Evolutionary conservation across 2,113 vertebrate genomes (phyloP), one percentile per base, ranked within the genome.

Genomic region (Xyrauchen texanus): DNA sequence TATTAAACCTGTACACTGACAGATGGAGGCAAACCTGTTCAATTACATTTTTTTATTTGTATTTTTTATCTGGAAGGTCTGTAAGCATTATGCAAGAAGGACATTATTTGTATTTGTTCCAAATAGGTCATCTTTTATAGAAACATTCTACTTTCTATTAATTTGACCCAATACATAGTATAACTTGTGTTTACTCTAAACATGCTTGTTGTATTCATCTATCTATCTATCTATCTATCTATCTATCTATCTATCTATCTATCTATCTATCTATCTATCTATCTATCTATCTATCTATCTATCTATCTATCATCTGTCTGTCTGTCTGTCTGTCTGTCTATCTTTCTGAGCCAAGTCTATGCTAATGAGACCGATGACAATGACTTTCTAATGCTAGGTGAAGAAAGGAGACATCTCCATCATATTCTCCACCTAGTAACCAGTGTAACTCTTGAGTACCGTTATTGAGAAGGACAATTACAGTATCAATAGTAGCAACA

Each of bases 21-120:
- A 45, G 4, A 71, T 58, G 34, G n/a, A 55, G 0, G 6, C 55
- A 72, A 72, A 72, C 21, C 68, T 42, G 68, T 69, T 69, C 42
- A 58, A 45, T 34, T 34, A 34, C 21, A 34, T 34, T 34, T 34
- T 34, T 34, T 34, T 34, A 34, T 34, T 34, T 34, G 21, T 34
- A 34, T 34, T 34, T 34, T 34, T 34, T 34, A 8, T 1, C 8
- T 45, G 52, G 34, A 45, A 71, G 44, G 57, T 55, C 68, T 34
- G 0, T 9, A 58, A 15, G 4, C 1, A 58, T 44, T 58, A 4
- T 45, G 8, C n/a, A 57, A 3, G 2, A 71, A 13, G 21, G 10
- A 52, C 13, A 58, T 13, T 1, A 58, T 6, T 15, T 15, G 6
- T 15, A 6, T 58, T 15, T 58, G 21, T 34, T 34, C 21, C 21